Base-by-base conservation (phyloP, 2,797 vertebrate species). In the Myioborus melanocephalus region DNA sequence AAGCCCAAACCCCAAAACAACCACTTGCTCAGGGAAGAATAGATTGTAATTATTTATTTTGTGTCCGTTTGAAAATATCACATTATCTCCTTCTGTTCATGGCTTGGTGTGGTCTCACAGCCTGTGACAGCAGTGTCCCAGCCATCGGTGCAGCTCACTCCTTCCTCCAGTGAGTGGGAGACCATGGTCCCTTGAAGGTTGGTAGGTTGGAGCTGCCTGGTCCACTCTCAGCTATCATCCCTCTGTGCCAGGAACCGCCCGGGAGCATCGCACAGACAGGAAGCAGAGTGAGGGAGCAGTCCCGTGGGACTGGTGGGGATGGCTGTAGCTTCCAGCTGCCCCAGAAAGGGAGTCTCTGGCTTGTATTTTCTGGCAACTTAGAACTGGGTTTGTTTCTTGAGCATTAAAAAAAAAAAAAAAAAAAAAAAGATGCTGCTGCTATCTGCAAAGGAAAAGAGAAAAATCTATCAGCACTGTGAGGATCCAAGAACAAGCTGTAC, bases 291-390 rank as follows among this genome's bases (percentile, higher is more conserved):
- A 65, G 71, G 90, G 61, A 91, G 64, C 34, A 55, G 66, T 52
- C 60, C 60, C 5, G 7, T 70, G 60, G 84, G 87, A 87, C 55
- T 26, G 43, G 43, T 22, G 72, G 79, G 61, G 77, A 65, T 80
- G 81, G 90, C 94, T 92, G 91, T 81, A 94, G 91, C 83, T 80
- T 88, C 70, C 95, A 78, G 90, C 94, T 96, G 95, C 78, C 82
- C 93, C 92, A 92, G 65, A 78, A 80, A 82, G 61, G 56, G 68
- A 83, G 81, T 90, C 79, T 89, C 90, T 97, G 96, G 94, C 81
- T 96, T 96, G 64, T 93, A 83, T 95, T 95, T 97, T 98, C 96
- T 98, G 98, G 98, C 98, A 98, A 98, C 93, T 97, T 97, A 97
- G 96, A 96, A 97, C 94, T 97, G 93, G 37, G 43, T 97, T 97